phyloP scores from a whole-genome alignment of 2,888 invertebrate genomes.

The Spatulosminthurus flaviceps region DNA sequence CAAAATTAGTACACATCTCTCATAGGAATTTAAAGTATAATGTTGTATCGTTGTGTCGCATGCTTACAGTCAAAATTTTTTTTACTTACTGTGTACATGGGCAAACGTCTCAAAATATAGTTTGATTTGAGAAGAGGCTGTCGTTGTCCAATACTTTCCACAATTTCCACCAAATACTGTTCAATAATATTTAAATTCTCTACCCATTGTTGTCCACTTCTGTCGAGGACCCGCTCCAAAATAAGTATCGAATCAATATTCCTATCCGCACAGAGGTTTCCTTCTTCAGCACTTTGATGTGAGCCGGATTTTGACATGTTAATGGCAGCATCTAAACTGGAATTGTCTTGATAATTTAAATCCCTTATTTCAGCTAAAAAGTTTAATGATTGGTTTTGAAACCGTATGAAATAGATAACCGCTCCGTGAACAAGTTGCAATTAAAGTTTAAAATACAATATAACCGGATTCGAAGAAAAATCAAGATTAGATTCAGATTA shows the following conservation, averaged over 20 bases:
- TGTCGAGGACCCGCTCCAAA: slow-evolving; percentile 57
- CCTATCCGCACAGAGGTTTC: slow-evolving; percentile 15
- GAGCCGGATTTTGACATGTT: neutral
- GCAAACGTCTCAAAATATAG: slow-evolving; percentile 59
- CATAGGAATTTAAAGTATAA: neutral
- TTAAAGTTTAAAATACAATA: neutral
- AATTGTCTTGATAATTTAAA: neutral
- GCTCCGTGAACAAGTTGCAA: neutral
- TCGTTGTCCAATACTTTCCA: slow-evolving; percentile 49
- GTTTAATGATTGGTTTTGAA: too few species aligned
- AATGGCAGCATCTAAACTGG: neutral
- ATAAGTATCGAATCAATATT: slow-evolving; percentile 56
- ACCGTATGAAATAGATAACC: neutral
- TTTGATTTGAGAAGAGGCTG: slow-evolving; percentile 52
- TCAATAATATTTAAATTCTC: slow-evolving; percentile 62
- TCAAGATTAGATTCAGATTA: neutral
- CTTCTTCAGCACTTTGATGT: neutral
- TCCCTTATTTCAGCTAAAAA: too few species aligned
- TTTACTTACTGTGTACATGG: slow-evolving; percentile 58
- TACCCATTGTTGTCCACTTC: slow-evolving; percentile 56
- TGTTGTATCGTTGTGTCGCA: neutral
- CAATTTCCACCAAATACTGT: slow-evolving; percentile 54
- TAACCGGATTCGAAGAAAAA: neutral
- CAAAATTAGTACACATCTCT: too few species aligned
- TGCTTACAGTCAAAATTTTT: too few species aligned